Percentiles rank a stretch among this genome's conserved stretches.
Conservation (phyloP, 2,113 vertebrate species). For the Fulica atra region DNA sequence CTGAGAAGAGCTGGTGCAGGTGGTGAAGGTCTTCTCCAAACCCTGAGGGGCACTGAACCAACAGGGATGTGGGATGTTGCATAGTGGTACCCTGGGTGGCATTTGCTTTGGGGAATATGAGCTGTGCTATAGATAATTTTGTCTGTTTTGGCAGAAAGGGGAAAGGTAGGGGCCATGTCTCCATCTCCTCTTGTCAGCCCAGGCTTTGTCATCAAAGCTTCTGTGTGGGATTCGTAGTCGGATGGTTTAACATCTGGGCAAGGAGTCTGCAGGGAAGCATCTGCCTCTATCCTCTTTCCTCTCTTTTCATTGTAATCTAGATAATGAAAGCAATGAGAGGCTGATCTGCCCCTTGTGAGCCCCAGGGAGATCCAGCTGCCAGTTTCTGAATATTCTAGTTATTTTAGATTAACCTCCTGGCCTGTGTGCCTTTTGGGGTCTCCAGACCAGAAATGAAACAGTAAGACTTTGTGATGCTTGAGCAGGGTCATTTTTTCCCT, state of each 20-base stretch:
- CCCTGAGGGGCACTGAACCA: neutral
- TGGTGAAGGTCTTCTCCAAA: neutral
- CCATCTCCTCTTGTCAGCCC: neutral
- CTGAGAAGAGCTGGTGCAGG: neutral
- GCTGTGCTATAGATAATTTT: neutral
- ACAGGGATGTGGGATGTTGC: neutral
- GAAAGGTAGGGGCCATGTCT: neutral
- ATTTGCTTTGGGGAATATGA: neutral
- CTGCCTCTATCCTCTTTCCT: neutral
- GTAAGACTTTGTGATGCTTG: neutral
- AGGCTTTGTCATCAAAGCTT: neutral
- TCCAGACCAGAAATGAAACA: neutral
- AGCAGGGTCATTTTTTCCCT: neutral
- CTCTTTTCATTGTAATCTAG: slow-evolving; percentile 43
- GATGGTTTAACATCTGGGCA: slow-evolving; percentile 1
- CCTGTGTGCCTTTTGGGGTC: neutral
- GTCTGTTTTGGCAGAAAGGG: neutral
- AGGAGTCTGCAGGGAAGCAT: neutral
- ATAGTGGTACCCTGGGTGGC: neutral
- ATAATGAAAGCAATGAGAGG: neutral
- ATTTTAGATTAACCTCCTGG: slow-evolving; percentile 28
- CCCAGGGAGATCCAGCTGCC: neutral
- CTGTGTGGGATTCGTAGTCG: neutral
- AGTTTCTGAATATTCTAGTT: slow-evolving; percentile 19
- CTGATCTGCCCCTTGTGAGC: neutral